Evolutionary conservation across 2,797 vertebrate genomes (phyloP), one percentile per base, ranked within the genome.

Genomic region (Pangasius mekongensis): DNA sequence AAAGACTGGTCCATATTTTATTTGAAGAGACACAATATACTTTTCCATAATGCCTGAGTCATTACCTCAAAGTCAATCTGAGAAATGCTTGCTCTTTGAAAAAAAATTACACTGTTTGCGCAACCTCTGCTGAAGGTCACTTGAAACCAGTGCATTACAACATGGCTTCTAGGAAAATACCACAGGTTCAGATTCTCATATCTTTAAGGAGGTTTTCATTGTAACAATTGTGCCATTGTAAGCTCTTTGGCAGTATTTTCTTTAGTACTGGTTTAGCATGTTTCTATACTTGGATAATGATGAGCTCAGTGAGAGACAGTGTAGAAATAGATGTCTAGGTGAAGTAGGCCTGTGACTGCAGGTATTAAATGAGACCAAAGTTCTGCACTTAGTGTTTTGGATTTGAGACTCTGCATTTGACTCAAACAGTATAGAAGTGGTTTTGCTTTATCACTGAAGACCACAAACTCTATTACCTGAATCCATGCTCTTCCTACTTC

Each of bases 111-210:
- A 27, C 78, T 58, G 56, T 60, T 81, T 81, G 33, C 78, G 14
- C 56, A 60, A 81, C 33, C 56, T 39, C 3, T n/a, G 39, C 24
- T 47, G 27, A 64, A 83, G 58, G 36, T 47, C 9, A 36, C 9
- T 58, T 18, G 16, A 78, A 78, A 30, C 49, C 76, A 56, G 2
- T 27, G 80, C 36, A 82, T n/a, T 43, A 56, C 73, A 33, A 43
- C 49, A 69, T 56, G 47, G 60, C 64, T 81, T 54, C 78, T 47
- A 87, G 86, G 64, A 81, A 81, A 67, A 69, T 27, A 33, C 30
- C 66, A 39, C 62, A n/a, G 52, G 66, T 56, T 81, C 20, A 54
- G 36, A 47, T 43, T 3, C 13, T 85, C 14, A 33, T 9, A 22
- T 20, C 6, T 11, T 33, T 20, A 78, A 33, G 76, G 14, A 0